Percentiles rank a stretch among this genome's conserved stretches.
phyloP scores from a whole-genome alignment of 2,888 invertebrate genomes.

The Eugnorisma glareosa region DNA sequence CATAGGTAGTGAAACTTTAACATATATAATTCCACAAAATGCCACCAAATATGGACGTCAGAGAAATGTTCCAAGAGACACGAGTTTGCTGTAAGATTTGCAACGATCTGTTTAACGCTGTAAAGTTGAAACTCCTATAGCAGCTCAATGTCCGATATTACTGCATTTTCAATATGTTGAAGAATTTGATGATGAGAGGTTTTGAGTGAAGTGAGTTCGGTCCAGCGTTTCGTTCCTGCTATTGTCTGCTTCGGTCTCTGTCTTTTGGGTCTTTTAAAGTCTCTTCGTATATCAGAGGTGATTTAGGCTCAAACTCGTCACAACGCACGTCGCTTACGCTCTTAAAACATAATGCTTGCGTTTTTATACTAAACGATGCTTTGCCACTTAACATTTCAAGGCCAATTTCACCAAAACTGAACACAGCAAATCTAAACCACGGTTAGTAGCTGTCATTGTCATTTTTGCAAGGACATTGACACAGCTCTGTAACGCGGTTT shows the following conservation, averaged over 20 bases:
- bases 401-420: not conserved
- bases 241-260: constrained; percentile 75
- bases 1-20: not conserved
- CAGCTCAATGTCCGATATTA: not conserved
- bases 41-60: not conserved
- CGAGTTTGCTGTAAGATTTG: not conserved
- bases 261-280: constrained; percentile 74
- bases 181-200: constrained; percentile 70
- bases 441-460: not conserved
- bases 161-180: not conserved
- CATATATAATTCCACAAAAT: constrained; percentile 53
- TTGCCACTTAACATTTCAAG: constrained; percentile 44
- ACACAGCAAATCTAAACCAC: not conserved
- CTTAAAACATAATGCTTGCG: constrained; percentile 67
- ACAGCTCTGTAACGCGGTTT: not conserved
- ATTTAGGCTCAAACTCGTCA: constrained; percentile 68
- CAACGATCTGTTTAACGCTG: not conserved
- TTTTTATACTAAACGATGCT: constrained; percentile 66
- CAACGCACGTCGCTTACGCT: constrained; percentile 66
- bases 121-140: not conserved
- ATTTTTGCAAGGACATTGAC: not conserved
- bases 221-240: constrained; percentile 83
- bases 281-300: constrained; percentile 77
- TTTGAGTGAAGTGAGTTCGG: constrained; percentile 78
- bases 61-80: not conserved